Evolutionary conservation across 2,888 invertebrate genomes (phyloP).

Genomic region (Candidula unifasciata): DNA sequence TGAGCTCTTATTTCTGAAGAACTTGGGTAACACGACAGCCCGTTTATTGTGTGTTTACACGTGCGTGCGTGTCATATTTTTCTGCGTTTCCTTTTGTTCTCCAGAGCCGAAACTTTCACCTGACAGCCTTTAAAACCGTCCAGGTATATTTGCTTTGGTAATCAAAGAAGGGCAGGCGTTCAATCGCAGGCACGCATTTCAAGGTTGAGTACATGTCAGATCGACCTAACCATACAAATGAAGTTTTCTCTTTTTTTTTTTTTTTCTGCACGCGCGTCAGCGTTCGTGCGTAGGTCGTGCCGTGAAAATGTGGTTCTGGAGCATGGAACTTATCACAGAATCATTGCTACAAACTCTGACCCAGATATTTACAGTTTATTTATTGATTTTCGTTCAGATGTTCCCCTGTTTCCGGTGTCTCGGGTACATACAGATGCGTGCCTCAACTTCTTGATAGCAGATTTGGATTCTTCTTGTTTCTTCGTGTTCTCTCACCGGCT

Average conservation of each 20-base stretch:
- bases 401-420: background rate
- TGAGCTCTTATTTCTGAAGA: too few relatives aligned
- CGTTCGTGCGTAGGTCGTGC: background rate
- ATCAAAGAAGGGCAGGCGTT: background rate
- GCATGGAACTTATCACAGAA: background rate
- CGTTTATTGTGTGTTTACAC: background rate
- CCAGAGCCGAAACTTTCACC: background rate
- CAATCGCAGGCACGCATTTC: conserved; percentile 12
- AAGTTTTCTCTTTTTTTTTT: background rate
- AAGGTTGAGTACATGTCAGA: conserved; percentile 23
- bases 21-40: too few relatives aligned
- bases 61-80: background rate
- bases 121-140: background rate
- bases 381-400: background rate
- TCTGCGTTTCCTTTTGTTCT: background rate
- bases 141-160: background rate
- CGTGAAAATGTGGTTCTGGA: background rate
- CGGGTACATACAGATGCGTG: background rate
- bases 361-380: conserved; percentile 19
- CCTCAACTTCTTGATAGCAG: too few relatives aligned
- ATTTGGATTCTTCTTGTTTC: too few relatives aligned
- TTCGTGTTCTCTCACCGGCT: too few relatives aligned
- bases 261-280: background rate
- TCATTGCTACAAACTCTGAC: conserved; percentile 19
- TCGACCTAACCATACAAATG: background rate